phyloP scores from a whole-genome alignment of 2,797 vertebrate species.

The Myotis vivesi region DNA sequence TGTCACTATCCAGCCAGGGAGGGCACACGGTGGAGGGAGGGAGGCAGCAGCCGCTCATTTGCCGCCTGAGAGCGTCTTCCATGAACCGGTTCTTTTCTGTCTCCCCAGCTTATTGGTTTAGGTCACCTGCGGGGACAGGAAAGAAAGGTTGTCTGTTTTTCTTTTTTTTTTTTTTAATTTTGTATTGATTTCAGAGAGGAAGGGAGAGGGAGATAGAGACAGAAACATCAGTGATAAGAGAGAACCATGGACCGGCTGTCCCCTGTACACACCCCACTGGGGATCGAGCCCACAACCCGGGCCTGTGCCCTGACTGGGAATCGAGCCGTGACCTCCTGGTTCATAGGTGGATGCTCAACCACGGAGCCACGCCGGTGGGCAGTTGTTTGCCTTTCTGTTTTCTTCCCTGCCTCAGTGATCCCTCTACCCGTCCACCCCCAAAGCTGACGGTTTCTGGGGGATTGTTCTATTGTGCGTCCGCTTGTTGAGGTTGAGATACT shows the following conservation, averaged over 20 bases:
- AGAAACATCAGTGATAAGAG: no score
- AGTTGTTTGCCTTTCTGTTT: background rate
- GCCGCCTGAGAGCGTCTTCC: background rate
- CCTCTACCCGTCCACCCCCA: background rate
- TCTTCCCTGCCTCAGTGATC: no score
- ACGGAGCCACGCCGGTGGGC: accelerated
- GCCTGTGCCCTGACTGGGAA: no score
- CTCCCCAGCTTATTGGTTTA: background rate
- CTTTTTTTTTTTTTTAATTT: background rate
- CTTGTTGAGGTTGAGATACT: background rate
- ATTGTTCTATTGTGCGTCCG: background rate
- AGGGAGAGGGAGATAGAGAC: no score
- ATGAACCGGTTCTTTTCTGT: background rate
- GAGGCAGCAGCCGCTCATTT: background rate
- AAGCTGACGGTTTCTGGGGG: background rate
- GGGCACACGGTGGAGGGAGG: no score
- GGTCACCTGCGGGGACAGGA: background rate
- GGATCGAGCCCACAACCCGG: no score
- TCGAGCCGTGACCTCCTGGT: no score
- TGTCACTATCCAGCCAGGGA: background rate
- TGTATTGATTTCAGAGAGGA: no score
- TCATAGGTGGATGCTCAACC: no score
- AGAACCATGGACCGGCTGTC: no score
- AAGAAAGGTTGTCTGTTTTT: background rate
- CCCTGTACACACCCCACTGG: no score